Evolutionary conservation across 2,797 vertebrate species (phyloP).

Genomic region (Arrhamphus sclerolepis): DNA sequence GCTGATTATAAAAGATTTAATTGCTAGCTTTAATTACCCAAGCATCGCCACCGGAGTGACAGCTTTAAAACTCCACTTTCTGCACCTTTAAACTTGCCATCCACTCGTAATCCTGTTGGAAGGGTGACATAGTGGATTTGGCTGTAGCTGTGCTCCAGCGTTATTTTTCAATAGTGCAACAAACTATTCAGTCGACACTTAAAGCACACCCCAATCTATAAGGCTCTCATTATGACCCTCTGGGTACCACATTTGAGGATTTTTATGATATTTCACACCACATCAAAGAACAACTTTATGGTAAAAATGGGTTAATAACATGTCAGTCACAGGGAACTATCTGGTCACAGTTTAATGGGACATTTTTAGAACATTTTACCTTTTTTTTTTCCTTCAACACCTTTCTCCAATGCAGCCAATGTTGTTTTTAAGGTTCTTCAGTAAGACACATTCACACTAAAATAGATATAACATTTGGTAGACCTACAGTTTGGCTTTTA

Average conservation of each 20-base stretch:
- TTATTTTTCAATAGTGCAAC: constrained; percentile 61
- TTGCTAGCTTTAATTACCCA: constrained; percentile 73
- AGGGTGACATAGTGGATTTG: constrained; percentile 66
- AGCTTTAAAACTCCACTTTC: constrained; percentile 70
- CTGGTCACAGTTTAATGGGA: not conserved
- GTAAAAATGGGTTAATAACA: constrained; percentile 1
- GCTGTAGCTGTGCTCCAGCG: constrained; percentile 45
- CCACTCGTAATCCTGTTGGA: constrained; percentile 61
- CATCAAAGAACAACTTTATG: constrained; percentile 19
- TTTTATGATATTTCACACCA: constrained; percentile 23
- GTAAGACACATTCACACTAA: not conserved
- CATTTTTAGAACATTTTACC: not conserved
- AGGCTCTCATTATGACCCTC: constrained; percentile 13
- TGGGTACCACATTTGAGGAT: constrained; percentile 16
- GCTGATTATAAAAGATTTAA: constrained; percentile 80
- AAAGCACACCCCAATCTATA: constrained; percentile 10
- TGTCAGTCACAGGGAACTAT: constrained; percentile 2
- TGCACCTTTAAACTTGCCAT: constrained; percentile 67
- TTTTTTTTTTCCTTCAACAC: not conserved
- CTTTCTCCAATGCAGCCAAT: not conserved
- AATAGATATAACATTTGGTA: too few species aligned
- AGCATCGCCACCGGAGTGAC: constrained; percentile 63
- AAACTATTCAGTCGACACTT: constrained; percentile 61
- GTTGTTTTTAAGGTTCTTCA: not conserved
- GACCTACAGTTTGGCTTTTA: too few species aligned